Conservation (phyloP, 2,797 vertebrate species). For the Trematomus bernacchii region DNA sequence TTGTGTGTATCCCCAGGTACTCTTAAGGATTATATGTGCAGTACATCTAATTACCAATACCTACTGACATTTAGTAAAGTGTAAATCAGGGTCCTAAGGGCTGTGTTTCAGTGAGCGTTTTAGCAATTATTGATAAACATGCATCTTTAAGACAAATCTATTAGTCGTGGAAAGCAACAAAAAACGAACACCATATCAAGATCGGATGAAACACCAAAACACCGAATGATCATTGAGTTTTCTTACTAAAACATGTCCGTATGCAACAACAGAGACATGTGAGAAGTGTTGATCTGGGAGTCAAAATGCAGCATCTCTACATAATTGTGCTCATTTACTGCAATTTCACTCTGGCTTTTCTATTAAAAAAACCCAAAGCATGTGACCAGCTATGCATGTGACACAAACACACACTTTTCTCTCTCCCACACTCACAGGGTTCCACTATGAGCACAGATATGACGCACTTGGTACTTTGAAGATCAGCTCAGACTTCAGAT, state of each 20-base stretch:
- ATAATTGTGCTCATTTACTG: constrained; percentile 28
- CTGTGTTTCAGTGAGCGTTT: too few species aligned
- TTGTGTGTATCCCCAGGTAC: too few species aligned
- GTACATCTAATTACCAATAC: not conserved
- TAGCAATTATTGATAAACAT: too few species aligned
- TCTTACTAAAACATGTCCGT: not conserved
- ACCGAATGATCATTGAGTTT: not conserved
- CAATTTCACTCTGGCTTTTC: constrained; percentile 27
- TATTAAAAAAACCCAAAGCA: constrained; percentile 60
- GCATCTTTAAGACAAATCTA: not conserved
- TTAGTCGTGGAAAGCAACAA: not conserved
- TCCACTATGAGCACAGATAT: constrained; percentile 16
- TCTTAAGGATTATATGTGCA: not conserved
- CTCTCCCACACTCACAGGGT: not conserved
- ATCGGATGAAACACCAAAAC: not conserved
- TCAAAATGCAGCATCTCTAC: constrained; percentile 7
- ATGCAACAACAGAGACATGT: constrained; percentile 1
- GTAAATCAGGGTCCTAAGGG: not conserved
- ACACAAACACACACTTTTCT: constrained; percentile 6
- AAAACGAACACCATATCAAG: too few species aligned
- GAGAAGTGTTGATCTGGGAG: not conserved
- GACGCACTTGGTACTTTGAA: constrained; percentile 18
- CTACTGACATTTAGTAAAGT: not conserved
- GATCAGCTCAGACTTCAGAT: constrained; percentile 13
- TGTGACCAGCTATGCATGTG: constrained; percentile 67